Percentiles rank a stretch among this genome's conserved stretches.
Evolutionary conservation across 1,140 invertebrate genomes (phyloP).

Genomic region (Drosophila nebulosa): DNA sequence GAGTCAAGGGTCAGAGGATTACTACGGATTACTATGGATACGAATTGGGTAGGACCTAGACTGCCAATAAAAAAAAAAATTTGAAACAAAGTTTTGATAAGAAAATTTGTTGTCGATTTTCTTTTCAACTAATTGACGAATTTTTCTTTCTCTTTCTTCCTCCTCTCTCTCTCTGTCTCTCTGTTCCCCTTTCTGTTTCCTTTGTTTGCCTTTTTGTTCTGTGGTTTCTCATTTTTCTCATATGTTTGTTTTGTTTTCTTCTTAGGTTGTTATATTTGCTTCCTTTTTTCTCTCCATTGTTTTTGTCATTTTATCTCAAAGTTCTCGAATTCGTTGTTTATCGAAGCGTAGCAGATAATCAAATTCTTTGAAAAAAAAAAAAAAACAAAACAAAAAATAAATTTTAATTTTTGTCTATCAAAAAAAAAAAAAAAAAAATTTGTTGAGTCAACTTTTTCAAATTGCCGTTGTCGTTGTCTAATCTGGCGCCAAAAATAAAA

Average conservation of each 20-base stretch:
- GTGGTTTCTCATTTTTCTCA: neutral
- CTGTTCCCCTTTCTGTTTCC: neutral
- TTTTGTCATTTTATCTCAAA: constrained; percentile 4
- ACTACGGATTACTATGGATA: no score
- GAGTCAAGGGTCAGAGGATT: no score
- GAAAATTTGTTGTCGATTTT: neutral
- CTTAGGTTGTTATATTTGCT: neutral
- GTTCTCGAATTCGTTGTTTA: neutral
- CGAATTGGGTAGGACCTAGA: no score
- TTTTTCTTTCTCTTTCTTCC: neutral
- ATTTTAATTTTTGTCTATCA: neutral
- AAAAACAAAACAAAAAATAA: constrained; percentile 7
- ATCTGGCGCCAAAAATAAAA: constrained; percentile 13
- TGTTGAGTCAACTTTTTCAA: constrained; percentile 7
- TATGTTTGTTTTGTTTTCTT: neutral
- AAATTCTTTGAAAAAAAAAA: constrained; percentile 1
- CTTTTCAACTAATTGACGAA: neutral
- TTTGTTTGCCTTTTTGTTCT: neutral
- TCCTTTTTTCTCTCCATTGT: neutral
- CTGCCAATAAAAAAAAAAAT: no score
- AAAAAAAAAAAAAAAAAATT: neutral
- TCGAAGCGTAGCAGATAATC: constrained; percentile 1
- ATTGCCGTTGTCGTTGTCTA: constrained; percentile 8
- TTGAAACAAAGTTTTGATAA: neutral
- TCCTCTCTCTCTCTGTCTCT: neutral